A percentile compares a stretch with the other conserved stretches of the same genome.
phyloP scores from a whole-genome alignment of 2,888 invertebrate species.

The Argyresthia goedartella region DNA sequence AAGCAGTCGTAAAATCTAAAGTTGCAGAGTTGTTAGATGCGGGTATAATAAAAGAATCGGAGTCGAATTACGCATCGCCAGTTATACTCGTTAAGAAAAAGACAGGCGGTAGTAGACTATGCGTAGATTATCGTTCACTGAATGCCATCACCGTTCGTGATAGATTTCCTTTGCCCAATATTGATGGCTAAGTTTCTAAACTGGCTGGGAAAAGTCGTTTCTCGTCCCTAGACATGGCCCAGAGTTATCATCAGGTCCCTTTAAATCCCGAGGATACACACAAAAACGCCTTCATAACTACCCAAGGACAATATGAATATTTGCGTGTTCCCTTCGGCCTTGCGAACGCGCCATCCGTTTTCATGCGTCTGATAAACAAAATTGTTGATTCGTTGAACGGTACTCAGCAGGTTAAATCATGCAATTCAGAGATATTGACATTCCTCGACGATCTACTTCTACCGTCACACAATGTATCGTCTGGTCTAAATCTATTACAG shows the following conservation, averaged over 20 bases:
- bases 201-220: slow-evolving; percentile 17
- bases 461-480: slow-evolving; percentile 7
- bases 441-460: slow-evolving; percentile 15
- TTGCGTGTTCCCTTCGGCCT: slow-evolving; percentile 16
- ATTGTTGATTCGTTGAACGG: slow-evolving; percentile 6
- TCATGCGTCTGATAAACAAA: slow-evolving; percentile 7
- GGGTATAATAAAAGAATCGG: background rate
- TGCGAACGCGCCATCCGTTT: slow-evolving; percentile 14
- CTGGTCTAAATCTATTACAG: background rate
- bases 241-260: slow-evolving; percentile 15
- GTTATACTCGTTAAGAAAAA: background rate
- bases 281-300: slow-evolving; percentile 17
- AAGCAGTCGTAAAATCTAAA: background rate
- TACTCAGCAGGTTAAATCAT: background rate
- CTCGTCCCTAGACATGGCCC: slow-evolving; percentile 15
- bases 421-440: background rate
- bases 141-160: slow-evolving; percentile 14
- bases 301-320: slow-evolving; percentile 17
- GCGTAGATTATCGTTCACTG: slow-evolving; percentile 4
- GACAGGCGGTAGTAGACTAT: background rate
- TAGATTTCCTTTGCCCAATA: slow-evolving; percentile 18
- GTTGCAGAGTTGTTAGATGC: slow-evolving; percentile 1
- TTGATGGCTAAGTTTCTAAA: slow-evolving; percentile 17
- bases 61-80: background rate
- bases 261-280: slow-evolving; percentile 11